Percentiles rank a stretch among this genome's conserved stretches.
These are phyloP conservation scores for Rhingia campestris DNA, from an alignment of 2,888 invertebrate species.

Conservation along the genomic window DNA sequence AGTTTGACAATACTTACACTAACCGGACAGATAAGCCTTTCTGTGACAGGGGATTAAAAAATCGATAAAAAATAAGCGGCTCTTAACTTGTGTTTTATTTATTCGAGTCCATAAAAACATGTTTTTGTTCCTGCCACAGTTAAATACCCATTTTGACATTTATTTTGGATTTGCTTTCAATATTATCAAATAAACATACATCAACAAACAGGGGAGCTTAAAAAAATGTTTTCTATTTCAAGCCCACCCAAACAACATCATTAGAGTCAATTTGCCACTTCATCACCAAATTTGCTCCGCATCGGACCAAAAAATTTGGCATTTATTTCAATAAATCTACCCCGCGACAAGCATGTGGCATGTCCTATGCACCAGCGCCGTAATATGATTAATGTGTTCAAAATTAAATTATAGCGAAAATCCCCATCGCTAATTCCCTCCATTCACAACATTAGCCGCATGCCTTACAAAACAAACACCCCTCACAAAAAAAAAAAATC, in stretches of 20 bases:
- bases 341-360: conserved; percentile 28
- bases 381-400: conserved; percentile 64
- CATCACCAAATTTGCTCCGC: conserved; percentile 56
- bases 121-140: no score
- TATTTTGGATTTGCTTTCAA: no score
- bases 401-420: conserved; percentile 64
- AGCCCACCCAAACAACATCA: conserved; percentile 23
- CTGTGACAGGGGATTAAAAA: no score
- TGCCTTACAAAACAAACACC: conserved; percentile 54
- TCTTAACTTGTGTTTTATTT: no score
- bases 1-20: no score
- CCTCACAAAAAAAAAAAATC: background rate
- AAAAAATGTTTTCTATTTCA: background rate
- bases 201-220: no score
- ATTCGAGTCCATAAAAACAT: no score
- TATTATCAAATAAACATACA: no score
- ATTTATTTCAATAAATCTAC: conserved; percentile 60
- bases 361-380: conserved; percentile 50
- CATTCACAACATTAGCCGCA: conserved; percentile 58
- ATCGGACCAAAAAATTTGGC: conserved; percentile 46
- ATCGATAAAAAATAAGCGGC: no score
- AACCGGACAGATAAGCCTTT: no score
- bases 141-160: no score
- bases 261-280: conserved; percentile 56
- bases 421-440: conserved; percentile 25